A percentile compares a stretch with the other conserved stretches of the same genome.
These are phyloP conservation scores for Caretta caretta DNA, from an alignment of 2,113 vertebrate species.

Conservation along the genomic window DNA sequence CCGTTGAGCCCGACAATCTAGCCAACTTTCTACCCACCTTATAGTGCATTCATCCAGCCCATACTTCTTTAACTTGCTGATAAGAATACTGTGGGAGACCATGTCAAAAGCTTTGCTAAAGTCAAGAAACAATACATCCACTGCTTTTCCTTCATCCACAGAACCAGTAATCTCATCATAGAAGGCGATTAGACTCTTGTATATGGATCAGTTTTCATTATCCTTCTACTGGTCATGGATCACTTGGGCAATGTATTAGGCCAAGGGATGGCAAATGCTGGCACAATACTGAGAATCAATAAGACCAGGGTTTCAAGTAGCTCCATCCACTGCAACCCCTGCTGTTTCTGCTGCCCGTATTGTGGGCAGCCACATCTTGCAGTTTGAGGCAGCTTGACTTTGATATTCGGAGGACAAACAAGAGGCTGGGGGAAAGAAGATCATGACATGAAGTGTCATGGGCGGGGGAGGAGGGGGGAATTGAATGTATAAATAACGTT, in stretches of 20 bases:
- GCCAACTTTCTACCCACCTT: no score
- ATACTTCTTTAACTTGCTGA: no score
- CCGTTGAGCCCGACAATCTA: no score
- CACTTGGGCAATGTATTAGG: background rate
- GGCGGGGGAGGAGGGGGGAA: background rate
- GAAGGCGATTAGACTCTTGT: background rate
- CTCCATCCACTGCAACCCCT: background rate
- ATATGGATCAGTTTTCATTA: background rate
- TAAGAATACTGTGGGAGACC: no score
- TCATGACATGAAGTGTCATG: rapidly evolving
- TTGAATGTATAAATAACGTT: background rate
- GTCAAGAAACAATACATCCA: no score
- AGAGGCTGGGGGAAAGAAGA: background rate
- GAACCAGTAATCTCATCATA: no score
- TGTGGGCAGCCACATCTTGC: background rate
- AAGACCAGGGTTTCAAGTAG: background rate
- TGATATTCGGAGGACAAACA: background rate
- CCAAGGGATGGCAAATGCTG: background rate
- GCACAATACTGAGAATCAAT: rapidly evolving
- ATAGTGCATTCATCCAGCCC: no score
- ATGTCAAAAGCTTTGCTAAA: no score
- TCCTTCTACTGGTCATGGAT: background rate
- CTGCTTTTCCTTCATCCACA: no score
- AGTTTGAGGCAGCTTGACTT: background rate
- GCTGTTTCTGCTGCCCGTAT: background rate